These are phyloP conservation scores for Triplophysa dalaica DNA, from an alignment of 2,113 vertebrate species.

Conservation along the genomic window DNA sequence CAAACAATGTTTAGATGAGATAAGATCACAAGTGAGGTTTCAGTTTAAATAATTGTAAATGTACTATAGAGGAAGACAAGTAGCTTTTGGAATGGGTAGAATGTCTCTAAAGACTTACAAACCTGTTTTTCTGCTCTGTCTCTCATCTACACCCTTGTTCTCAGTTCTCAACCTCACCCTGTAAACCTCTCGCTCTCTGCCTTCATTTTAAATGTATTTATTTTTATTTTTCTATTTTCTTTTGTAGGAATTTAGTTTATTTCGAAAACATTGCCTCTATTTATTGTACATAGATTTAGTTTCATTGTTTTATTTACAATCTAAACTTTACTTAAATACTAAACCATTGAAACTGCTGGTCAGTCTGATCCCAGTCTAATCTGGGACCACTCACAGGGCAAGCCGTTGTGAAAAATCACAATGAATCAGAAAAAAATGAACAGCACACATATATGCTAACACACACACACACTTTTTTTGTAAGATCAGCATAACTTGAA, in stretches of 20 bases:
- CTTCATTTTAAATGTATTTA: constrained; percentile 19
- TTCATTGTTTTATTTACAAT: neutral
- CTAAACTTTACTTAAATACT: neutral
- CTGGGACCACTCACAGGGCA: neutral
- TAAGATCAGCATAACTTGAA: neutral
- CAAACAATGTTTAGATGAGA: constrained; percentile 11
- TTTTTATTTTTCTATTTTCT: too few relatives aligned
- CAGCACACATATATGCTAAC: neutral
- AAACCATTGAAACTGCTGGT: neutral
- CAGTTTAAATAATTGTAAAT: constrained; percentile 8
- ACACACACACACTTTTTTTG: neutral
- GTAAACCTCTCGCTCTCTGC: neutral
- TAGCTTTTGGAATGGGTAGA: constrained; percentile 27
- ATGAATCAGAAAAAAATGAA: neutral
- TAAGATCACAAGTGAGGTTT: constrained; percentile 12
- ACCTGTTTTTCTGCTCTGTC: constrained; percentile 28
- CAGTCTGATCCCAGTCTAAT: neutral
- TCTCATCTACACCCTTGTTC: constrained; percentile 14
- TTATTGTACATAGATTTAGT: neutral
- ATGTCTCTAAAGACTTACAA: constrained; percentile 12
- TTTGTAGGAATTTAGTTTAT: neutral
- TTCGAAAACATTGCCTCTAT: neutral
- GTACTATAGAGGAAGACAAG: constrained; percentile 6
- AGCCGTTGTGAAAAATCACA: neutral
- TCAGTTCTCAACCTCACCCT: constrained; percentile 17